Percentiles rank a stretch among this genome's conserved stretches.
Evolutionary conservation across 2,113 vertebrate species (phyloP).

Genomic region (Larimichthys polyactis): DNA sequence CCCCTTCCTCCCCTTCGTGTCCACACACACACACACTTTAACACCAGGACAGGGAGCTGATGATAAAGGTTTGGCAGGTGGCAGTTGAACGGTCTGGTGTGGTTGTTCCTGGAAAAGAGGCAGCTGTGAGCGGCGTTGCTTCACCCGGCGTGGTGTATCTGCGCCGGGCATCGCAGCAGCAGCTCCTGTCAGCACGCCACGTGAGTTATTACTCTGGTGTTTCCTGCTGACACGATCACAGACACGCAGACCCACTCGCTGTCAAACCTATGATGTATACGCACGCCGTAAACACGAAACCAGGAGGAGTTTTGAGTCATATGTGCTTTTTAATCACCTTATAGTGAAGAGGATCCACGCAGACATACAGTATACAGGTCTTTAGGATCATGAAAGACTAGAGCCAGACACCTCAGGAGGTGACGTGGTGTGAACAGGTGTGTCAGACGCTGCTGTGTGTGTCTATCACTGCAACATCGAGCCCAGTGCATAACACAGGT

Average conservation of each 20-base stretch:
- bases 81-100: conserved; percentile 73
- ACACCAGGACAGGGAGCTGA: conserved; percentile 22
- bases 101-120: conserved; percentile 51
- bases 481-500: background rate
- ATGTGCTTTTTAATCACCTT: background rate
- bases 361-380: background rate
- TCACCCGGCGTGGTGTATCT: conserved; percentile 45
- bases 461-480: conserved; percentile 17
- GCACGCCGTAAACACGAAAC: background rate
- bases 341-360: background rate
- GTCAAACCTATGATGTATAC: conserved; percentile 33
- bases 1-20: background rate
- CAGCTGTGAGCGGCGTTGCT: conserved; percentile 33
- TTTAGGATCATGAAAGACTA: conserved; percentile 20
- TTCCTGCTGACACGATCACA: conserved; percentile 62
- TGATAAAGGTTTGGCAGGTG: conserved; percentile 73
- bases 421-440: conserved; percentile 62
- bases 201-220: conserved; percentile 69
- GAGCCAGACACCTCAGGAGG: conserved; percentile 50
- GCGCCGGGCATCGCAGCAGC: conserved; percentile 49
- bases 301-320: background rate
- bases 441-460: conserved; percentile 29
- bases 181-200: conserved; percentile 45
- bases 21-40: background rate
- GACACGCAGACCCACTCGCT: conserved; percentile 27